phyloP scores from a whole-genome alignment of 2,113 vertebrate genomes.

The Corynorhinus townsendii region DNA sequence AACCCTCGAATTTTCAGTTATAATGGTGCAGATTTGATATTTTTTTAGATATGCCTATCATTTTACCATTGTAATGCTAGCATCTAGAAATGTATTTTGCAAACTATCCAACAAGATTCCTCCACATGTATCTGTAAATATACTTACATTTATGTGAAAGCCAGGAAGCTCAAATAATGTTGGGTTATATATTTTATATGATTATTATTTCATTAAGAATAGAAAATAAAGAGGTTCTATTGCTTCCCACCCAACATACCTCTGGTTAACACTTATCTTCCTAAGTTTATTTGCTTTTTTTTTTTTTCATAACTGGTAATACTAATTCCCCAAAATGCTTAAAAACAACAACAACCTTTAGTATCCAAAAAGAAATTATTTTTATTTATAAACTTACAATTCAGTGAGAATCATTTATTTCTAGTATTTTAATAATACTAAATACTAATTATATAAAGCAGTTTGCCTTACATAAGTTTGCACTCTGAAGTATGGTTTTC shows the following conservation, averaged over 20 bases:
- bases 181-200: neutral
- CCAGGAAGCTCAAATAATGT: slow-evolving; percentile 24
- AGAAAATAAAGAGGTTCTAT: slow-evolving; percentile 33
- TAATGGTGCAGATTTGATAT: slow-evolving; percentile 40
- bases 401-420: neutral
- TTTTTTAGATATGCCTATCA: slow-evolving; percentile 26
- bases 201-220: slow-evolving; percentile 23
- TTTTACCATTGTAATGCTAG: slow-evolving; percentile 15
- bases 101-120: slow-evolving; percentile 19
- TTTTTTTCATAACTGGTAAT: neutral
- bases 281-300: neutral
- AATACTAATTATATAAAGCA: neutral
- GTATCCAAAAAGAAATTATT: neutral
- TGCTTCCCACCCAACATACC: neutral
- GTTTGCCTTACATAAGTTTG: neutral
- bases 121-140: slow-evolving; percentile 5
- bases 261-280: neutral
- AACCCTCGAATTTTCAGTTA: slow-evolving; percentile 17
- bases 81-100: slow-evolving; percentile 46
- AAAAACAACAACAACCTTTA: neutral
- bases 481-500: neutral
- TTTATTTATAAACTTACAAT: neutral
- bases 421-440: neutral
- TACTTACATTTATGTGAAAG: neutral
- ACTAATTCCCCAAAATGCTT: neutral